Evolutionary conservation across 2,888 invertebrate genomes (phyloP).

Genomic region (Idaea aversata): DNA sequence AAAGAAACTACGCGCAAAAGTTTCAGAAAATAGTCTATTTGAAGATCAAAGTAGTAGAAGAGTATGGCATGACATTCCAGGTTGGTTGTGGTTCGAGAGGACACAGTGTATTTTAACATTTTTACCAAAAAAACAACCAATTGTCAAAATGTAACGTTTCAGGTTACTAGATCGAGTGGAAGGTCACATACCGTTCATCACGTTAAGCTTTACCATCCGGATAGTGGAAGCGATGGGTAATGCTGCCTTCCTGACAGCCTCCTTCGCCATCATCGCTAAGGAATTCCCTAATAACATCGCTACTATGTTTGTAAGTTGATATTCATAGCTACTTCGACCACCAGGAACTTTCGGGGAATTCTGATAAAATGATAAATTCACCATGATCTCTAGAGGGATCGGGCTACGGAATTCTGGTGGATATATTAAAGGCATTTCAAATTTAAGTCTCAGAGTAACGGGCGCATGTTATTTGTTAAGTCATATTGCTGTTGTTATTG

Average conservation of each 20-base stretch:
- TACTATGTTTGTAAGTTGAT: constrained; percentile 88
- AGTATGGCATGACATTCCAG: too few relatives aligned
- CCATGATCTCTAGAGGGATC: not conserved
- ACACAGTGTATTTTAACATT: not conserved
- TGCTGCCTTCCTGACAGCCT: constrained; percentile 91
- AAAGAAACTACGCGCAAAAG: too few relatives aligned
- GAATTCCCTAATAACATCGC: constrained; percentile 93
- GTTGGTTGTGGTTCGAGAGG: too few relatives aligned
- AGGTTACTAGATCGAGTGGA: constrained; percentile 86
- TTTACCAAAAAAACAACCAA: not conserved
- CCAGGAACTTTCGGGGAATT: too few relatives aligned
- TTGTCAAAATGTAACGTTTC: constrained; percentile 32
- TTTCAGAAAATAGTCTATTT: too few relatives aligned
- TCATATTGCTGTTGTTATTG: too few relatives aligned
- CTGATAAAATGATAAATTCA: not conserved
- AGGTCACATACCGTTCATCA: constrained; percentile 86
- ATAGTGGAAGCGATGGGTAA: constrained; percentile 92
- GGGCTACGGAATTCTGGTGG: too few relatives aligned
- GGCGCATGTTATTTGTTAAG: too few relatives aligned
- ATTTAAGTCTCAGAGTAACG: too few relatives aligned
- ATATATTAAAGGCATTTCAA: too few relatives aligned
- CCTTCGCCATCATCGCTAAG: constrained; percentile 92
- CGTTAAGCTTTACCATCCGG: constrained; percentile 88
- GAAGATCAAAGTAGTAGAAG: too few relatives aligned
- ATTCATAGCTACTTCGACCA: not conserved